Percentiles rank a stretch among this genome's conserved stretches.
phyloP scores from a whole-genome alignment of 2,113 vertebrate species.

The Natator depressus region DNA sequence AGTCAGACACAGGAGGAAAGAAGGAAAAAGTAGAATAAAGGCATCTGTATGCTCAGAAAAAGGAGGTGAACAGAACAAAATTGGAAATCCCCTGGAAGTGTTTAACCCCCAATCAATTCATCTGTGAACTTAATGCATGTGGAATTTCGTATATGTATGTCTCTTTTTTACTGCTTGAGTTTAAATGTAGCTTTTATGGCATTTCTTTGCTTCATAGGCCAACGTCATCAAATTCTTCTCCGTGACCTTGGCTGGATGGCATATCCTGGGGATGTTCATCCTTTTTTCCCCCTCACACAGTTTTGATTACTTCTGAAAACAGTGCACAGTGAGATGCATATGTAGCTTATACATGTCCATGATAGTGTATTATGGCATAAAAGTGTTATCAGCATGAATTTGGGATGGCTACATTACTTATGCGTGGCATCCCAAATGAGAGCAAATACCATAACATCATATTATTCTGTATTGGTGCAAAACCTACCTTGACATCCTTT shows the following conservation, averaged over 20 bases:
- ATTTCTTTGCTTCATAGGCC: background rate
- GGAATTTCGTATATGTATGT: background rate
- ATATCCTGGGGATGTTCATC: background rate
- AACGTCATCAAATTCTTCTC: background rate
- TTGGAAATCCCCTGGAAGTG: background rate
- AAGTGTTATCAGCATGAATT: background rate
- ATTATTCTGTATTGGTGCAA: background rate
- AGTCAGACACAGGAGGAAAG: fast-evolving
- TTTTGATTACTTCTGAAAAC: background rate
- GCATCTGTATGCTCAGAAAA: background rate
- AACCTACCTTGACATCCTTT: background rate
- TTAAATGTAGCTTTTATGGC: background rate
- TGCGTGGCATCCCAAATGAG: background rate
- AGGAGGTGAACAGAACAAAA: background rate
- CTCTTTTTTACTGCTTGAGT: background rate
- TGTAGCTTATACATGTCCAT: background rate
- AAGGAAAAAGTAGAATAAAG: background rate
- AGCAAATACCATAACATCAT: background rate
- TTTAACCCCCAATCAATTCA: background rate
- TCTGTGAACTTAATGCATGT: background rate
- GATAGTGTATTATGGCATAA: background rate
- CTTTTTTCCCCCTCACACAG: background rate
- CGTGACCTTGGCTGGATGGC: background rate
- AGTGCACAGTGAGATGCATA: background rate
- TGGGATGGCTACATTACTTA: background rate